Evolutionary conservation across 2,888 invertebrate genomes (phyloP), one percentile per base, ranked within the genome.

Genomic region (Lasius platythorax): DNA sequence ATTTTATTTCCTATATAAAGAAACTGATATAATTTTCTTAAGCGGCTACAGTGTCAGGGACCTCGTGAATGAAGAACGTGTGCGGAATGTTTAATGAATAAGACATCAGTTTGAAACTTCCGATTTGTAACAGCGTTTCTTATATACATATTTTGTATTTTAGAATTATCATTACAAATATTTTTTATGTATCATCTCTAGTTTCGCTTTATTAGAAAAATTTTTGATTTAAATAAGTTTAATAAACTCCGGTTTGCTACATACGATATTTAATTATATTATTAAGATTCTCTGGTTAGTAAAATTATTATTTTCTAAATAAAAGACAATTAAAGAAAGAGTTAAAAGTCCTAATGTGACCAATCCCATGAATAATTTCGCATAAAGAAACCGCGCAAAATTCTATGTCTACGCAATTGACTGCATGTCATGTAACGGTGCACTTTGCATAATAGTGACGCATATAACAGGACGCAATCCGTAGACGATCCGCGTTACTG

Each of bases 1-100:
- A 46, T 82, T 67, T 85, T 79, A 85, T 91, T 89, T 89, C 87
- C 85, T 89, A 88, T 89, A 87, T 86, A 88, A 87, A 84, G 89
- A 91, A 87, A 90, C 76, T 89, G 87, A 88, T 87, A 88, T 87
- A 72, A 74, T 70, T 85, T 85, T 83, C 61, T 72, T 72, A 76
- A 72, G 68, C 58, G 40, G 74, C 85, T 85, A 64, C 64, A 86
- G 91, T 91, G 91, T 92, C 90, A 91, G 68, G 87, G 85, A 88
- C 75, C 75, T 79, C 74, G 12, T 18, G 3, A 66, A 33, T 56
- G n/a, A 73, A 56, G 3, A 64, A 64, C 18, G 18, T 18, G 64
- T 40, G 23, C 40, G n/a, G n/a, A 67, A 68, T 82, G 64, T 23
- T 33, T 18, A 33, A 18, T 9, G 18, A 30, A 5, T 1, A 46